Conservation (phyloP, 2,113 vertebrate genomes). For the Scytalopus superciliaris region DNA sequence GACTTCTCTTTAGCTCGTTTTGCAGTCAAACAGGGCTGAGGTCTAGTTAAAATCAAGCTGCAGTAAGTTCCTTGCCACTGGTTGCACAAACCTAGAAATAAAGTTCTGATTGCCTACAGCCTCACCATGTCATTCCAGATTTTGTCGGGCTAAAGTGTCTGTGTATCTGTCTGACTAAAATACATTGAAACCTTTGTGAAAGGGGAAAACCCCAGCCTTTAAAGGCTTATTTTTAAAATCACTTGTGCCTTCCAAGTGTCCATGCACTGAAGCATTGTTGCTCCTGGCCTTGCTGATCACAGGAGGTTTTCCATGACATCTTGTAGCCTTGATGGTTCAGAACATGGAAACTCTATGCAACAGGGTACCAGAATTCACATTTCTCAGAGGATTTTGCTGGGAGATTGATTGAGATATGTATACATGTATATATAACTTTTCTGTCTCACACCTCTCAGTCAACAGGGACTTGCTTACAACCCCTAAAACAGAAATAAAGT, state of each 20-base stretch:
- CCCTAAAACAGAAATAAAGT: not conserved
- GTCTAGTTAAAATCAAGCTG: not conserved
- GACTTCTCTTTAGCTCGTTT: not conserved
- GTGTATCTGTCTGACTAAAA: not conserved
- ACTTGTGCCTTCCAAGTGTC: not conserved
- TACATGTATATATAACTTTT: not conserved
- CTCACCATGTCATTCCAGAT: not conserved
- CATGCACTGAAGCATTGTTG: not conserved
- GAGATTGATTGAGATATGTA: not conserved
- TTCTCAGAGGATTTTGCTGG: not conserved
- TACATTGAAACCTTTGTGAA: not conserved
- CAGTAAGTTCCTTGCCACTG: not conserved
- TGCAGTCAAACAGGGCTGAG: not conserved
- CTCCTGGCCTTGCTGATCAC: not conserved
- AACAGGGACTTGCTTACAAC: not conserved
- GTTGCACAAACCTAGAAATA: not conserved
- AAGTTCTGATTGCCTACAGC: not conserved
- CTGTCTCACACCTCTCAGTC: not conserved
- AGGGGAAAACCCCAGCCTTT: rapidly evolving
- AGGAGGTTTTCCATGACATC: not conserved
- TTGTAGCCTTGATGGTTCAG: not conserved
- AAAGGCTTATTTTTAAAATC: not conserved
- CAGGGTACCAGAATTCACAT: not conserved
- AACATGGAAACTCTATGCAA: not conserved
- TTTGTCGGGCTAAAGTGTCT: not conserved